Base-by-base conservation (phyloP, 2,113 vertebrate genomes). In the Phainopepla nitens region DNA sequence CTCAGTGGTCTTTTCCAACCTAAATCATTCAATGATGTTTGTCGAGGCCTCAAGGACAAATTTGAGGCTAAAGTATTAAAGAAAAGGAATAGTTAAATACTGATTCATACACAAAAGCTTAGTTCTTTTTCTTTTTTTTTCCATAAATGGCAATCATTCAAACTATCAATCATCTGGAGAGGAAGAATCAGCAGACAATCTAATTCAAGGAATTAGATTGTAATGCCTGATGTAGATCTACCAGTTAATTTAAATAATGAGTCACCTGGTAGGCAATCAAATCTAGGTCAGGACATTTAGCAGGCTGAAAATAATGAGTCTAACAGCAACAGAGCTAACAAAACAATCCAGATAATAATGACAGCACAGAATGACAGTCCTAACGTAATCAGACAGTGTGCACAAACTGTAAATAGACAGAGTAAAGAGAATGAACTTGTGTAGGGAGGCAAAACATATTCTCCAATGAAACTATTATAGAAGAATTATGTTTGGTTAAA, bases 171-270 rank as follows among this genome's bases (percentile, higher is more conserved):
- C 93, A 89, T 91, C 61, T 95, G 68, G 83, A 96, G 91, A 92
- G 91, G 91, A 95, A 91, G 94, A 95, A 96, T 91, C 94, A 96
- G 89, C 92, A 82, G 88, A 91, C 89, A 95, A 95, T 90, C 82
- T 91, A 97, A 97, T 97, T 96, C 88, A 91, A 90, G 88, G 82
- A 95, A 97, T 96, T 91, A 91, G 87, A 87, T 91, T 93, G 85
- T 86, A 96, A 93, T 95, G 95, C 82, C 86, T 96, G 93, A 95
- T 97, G 96, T 92, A 94, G 92, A 85, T 91, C 90, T 90, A 94
- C 79, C 41, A 84, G 95, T 97, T 97, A 96, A 97, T 97, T 97
- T 97, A 93, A 97, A 97, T 96, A 97, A 97, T 96, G 96, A 96
- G 88, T 97, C 96, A 97, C 94, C 94, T 96, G 96, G 94, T 97